phyloP scores from a whole-genome alignment of 2,888 invertebrate genomes.

The Drosophila meridionalis region DNA sequence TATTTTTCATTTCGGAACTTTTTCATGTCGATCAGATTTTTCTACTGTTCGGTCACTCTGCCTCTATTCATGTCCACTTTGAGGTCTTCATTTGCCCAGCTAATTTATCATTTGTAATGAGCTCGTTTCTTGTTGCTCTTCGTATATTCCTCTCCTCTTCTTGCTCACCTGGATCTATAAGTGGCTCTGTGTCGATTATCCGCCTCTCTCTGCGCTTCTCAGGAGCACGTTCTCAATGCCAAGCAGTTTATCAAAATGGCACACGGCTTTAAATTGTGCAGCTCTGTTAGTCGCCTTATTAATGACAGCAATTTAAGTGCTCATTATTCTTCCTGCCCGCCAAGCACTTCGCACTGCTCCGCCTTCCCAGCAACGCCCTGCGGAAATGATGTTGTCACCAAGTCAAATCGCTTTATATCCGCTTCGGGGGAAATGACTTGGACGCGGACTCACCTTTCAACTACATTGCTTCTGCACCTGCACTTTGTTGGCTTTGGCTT shows the following conservation, averaged over 20 bases:
- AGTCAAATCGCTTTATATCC: conserved; percentile 70
- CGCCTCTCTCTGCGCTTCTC: conserved; percentile 6
- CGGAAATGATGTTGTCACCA: conserved; percentile 73
- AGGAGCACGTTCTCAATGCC: conserved; percentile 19
- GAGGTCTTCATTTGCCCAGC: conserved; percentile 11
- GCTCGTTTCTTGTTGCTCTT: conserved; percentile 3
- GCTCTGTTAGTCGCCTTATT: conserved; percentile 45
- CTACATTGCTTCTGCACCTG: conserved; percentile 24
- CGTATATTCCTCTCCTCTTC: not conserved
- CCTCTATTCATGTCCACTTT: not conserved
- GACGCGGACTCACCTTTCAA: conserved; percentile 35
- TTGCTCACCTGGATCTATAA: conserved; percentile 4
- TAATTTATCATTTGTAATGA: conserved; percentile 50
- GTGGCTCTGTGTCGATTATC: conserved; percentile 14
- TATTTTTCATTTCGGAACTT: conserved; percentile 10
- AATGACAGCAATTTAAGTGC: conserved; percentile 50
- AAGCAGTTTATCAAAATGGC: conserved; percentile 32
- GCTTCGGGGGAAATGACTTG: conserved; percentile 47
- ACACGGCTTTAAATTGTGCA: conserved; percentile 24
- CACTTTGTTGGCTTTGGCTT: conserved; percentile 2
- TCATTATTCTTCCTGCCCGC: conserved; percentile 37
- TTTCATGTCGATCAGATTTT: not conserved
- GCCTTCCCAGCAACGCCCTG: conserved; percentile 12
- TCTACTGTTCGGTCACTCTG: not conserved
- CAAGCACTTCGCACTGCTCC: conserved; percentile 23